Base-by-base conservation (phyloP, 53 echinoderm and acorn worm genomes). In the Temnopleurus reevesii region DNA sequence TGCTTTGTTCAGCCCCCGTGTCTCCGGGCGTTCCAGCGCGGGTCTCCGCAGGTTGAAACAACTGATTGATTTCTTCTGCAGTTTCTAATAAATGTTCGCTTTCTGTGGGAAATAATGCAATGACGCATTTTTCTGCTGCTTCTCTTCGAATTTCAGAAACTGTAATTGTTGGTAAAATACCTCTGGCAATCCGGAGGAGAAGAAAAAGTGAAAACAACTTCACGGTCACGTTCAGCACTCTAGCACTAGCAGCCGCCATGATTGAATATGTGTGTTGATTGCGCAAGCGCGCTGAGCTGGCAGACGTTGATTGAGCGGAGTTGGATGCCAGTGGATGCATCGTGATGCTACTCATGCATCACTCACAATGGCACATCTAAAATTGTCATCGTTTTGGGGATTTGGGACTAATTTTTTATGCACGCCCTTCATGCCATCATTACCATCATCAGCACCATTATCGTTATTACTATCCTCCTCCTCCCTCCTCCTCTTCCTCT, bases 31-130 rank as follows among this genome's bases (percentile, higher is more conserved):
- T 59, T 15, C 33, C 3, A 6, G 35, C n/a, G 38, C 35, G 44
- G 23, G 9, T 44, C 43, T 60, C 41, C 44, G 34, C 46, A 12
- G 88, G 12, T 30, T 35, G 17, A 24, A 87, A 66, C 5, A 66
- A 53, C 71, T 66, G 88, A 29, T 38, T n/a, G 23, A 87, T 53
- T 34, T 87, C 88, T 31, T 29, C 88, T 17, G 64, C 53, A 47
- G 6, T n/a, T 23, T 47, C 53, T 10, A 34, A 49, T 65, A 87
- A 46, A 29, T 54, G 45, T 0, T 17, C 31, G 38, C 66, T 33
- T 33, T 87, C 51, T 17, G 33, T n/a, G 17, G 53, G 21, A 30
- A 66, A 28, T 3, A 87, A 30, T 4, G 64, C 88, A 53, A 87
- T 65, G 30, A 87, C 71, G 31, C 88, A 87, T 44, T 29, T 54